Percentiles rank a stretch among this genome's conserved stretches.
phyloP scores from a whole-genome alignment of 2,113 vertebrate genomes.

The Plecturocebus donacophilus region DNA sequence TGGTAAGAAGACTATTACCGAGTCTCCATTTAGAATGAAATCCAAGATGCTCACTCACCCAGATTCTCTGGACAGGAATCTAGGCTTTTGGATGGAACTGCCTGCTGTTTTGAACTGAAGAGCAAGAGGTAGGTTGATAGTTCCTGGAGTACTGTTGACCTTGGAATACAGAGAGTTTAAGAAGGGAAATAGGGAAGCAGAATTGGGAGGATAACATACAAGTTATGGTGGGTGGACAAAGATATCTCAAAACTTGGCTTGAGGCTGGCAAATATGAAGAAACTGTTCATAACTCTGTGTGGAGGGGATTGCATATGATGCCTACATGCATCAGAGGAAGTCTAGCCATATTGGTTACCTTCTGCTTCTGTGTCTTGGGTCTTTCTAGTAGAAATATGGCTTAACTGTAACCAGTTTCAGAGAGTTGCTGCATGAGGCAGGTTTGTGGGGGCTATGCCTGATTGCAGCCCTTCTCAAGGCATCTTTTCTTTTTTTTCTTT shows the following conservation, averaged over 20 bases:
- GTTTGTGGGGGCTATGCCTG: not conserved
- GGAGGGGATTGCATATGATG: not conserved
- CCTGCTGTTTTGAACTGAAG: not conserved
- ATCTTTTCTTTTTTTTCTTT: not conserved
- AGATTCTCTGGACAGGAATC: not conserved
- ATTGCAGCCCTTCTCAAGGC: not conserved
- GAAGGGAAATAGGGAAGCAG: not conserved
- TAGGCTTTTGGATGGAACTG: not conserved
- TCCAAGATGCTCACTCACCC: not conserved
- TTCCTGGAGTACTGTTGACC: not conserved
- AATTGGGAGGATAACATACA: not conserved
- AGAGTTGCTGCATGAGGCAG: not conserved
- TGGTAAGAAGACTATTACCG: not conserved
- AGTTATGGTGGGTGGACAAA: not conserved
- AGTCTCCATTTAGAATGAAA: not conserved
- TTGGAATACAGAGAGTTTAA: not conserved
- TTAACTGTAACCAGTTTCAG: not conserved
- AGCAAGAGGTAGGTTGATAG: not conserved
- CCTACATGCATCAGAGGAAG: not conserved
- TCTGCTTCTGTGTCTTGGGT: not conserved
- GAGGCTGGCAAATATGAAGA: not conserved
- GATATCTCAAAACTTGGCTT: not conserved
- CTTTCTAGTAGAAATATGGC: not conserved
- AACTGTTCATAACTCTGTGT: rapidly evolving
- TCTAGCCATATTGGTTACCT: not conserved